Evolutionary conservation across 2,113 vertebrate genomes (phyloP).

Genomic region (Alouatta palliata): DNA sequence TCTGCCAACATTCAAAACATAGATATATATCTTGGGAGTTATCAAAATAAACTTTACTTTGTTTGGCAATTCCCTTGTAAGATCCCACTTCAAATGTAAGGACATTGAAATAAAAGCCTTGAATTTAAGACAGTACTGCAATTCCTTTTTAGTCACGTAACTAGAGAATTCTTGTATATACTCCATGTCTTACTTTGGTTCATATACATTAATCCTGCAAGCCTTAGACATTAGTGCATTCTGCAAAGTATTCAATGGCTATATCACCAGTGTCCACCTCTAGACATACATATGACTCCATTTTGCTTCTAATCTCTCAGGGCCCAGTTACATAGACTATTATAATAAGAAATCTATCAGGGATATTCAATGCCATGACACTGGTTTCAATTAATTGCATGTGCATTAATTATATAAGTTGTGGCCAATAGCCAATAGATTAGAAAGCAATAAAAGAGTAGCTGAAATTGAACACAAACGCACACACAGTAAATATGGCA

Average conservation of each 20-base stretch:
- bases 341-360: constrained; percentile 16
- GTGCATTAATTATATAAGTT: not conserved
- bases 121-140: not conserved
- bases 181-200: constrained; percentile 8
- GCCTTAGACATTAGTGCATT: not conserved
- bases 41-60: constrained; percentile 27
- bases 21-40: not conserved
- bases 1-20: constrained; percentile 14
- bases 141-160: constrained; percentile 12
- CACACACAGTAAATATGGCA: not conserved
- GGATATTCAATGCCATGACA: not conserved
- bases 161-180: not conserved
- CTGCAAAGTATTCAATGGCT: not conserved
- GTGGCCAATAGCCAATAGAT: not conserved
- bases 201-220: constrained; percentile 22
- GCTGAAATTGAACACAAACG: not conserved
- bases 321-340: not conserved
- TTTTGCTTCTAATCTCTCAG: constrained; percentile 33
- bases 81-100: constrained; percentile 17
- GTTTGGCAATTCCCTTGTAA: not conserved
- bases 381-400: constrained; percentile 51
- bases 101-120: not conserved
- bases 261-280: not conserved
- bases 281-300: not conserved
- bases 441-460: constrained; percentile 29